Percentiles rank a stretch among this genome's conserved stretches.
phyloP scores from a whole-genome alignment of 1,140 invertebrate genomes.

The Parapsyche elsis region DNA sequence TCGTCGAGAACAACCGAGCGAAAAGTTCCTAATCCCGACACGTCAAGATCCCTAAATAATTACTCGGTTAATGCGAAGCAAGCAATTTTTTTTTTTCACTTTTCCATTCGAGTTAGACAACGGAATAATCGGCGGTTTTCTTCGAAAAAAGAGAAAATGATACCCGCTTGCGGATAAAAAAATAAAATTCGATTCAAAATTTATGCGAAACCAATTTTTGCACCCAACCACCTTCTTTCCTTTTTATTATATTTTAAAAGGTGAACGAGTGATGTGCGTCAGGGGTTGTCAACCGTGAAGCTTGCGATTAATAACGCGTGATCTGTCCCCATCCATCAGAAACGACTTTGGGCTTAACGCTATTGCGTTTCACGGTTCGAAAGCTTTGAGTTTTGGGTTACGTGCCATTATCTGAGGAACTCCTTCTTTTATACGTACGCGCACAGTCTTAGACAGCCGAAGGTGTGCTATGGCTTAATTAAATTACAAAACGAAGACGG shows the following conservation, averaged over 20 bases:
- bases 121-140: no score
- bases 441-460: background rate
- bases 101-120: no score
- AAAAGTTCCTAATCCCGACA: conserved; percentile 17
- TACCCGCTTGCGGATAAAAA: no score
- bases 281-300: conserved; percentile 11
- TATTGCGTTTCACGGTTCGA: background rate
- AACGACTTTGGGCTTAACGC: no score
- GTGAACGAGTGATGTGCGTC: conserved; percentile 1
- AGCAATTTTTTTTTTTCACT: background rate
- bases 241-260: conserved; percentile 4
- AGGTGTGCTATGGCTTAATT: conserved; percentile 9
- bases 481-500: conserved; percentile 18
- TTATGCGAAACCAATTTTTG: conserved; percentile 18
- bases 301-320: conserved; percentile 36
- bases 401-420: background rate
- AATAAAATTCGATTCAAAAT: background rate
- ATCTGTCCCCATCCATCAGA: conserved; percentile 4
- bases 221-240: background rate
- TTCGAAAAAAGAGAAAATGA: no score
- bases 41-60: conserved; percentile 17
- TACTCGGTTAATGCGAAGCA: background rate
- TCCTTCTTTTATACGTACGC: background rate
- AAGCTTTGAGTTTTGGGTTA: background rate
- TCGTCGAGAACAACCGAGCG: background rate